These are phyloP conservation scores for Neolamprologus cancellatus DNA, from an alignment of 2,113 vertebrate genomes.

Conservation along the genomic window DNA sequence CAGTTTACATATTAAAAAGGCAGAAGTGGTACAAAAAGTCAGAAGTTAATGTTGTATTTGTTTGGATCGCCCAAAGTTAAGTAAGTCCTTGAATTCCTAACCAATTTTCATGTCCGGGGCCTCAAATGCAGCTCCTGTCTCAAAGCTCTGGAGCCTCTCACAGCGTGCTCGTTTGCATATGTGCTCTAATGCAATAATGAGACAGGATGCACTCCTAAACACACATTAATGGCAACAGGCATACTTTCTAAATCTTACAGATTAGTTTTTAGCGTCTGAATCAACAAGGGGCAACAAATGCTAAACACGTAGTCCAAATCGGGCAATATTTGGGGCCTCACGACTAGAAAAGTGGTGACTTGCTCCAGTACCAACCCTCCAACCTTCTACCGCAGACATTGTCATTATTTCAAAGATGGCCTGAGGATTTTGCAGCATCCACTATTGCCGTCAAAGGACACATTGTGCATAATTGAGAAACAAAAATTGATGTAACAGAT, in stretches of 20 bases:
- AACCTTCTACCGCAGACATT: background rate
- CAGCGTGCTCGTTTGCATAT: background rate
- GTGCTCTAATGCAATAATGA: background rate
- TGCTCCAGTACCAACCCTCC: background rate
- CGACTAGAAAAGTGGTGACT: background rate
- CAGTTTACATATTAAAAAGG: background rate
- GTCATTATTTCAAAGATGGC: background rate
- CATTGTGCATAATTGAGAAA: background rate
- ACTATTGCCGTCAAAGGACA: background rate
- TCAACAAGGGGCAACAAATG: background rate
- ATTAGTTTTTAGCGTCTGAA: background rate
- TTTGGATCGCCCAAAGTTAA: background rate
- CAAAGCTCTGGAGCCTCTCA: background rate
- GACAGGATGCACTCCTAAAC: background rate
- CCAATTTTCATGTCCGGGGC: background rate
- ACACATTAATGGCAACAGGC: background rate
- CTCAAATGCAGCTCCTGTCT: background rate
- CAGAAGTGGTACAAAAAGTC: background rate
- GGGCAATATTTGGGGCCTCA: background rate
- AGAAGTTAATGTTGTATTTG: background rate
- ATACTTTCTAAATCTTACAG: background rate
- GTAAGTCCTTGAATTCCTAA: background rate
- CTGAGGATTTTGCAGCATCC: background rate
- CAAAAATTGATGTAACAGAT: background rate
- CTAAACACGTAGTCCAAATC: background rate